Evolutionary conservation across 1,140 invertebrate species (phyloP), one percentile per base, ranked within the genome.

Genomic region (Ceratosolen fusciceps): DNA sequence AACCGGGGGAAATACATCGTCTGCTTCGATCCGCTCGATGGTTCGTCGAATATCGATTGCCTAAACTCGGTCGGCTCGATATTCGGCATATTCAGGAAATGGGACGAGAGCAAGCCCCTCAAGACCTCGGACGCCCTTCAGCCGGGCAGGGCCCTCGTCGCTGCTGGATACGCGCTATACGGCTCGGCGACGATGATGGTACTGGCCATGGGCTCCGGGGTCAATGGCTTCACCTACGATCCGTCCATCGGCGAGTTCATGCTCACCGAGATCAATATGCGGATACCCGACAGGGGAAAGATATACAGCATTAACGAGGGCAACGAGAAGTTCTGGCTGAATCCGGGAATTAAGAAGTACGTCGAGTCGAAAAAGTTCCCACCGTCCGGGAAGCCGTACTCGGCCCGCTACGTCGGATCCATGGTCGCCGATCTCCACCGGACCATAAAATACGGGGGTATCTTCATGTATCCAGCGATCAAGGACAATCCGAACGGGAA

Each of bases 391-490:
- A 99, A 98, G 88, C 94, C 96, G 0, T 99, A 98, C 87, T 96
- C 95, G 52, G 96, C 96, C 1, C 93, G 99, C 65, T 99, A 99
- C 89, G 96, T 99, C 73, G 99, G 99, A 8, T 99, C 98, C 5
- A 99, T 99, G 99, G 99, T 99, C 1, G 97, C 98, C 19, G 98
- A 99, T 91, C 97, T 99, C 1, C 98, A 99, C 88, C 93, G 98
- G 84, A 99, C 98, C 0, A 93, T 99, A 37, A 98, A 98, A 86
- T 99, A 99, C 88, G 98, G 98, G 24, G 98, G 99, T 34, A 99
- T 99, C 82, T 99, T 99, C 86, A 95, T 99, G 91, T 99, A 99
- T 87, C 99, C 99, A 0, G 96, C 96, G 0, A 99, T 98, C 0
- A 94, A 93, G 67, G 94, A 96, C 68, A 93, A 96, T 70, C 98